These are phyloP conservation scores for Perccottus glenii DNA, from an alignment of 2,113 vertebrate genomes.

Conservation along the genomic window DNA sequence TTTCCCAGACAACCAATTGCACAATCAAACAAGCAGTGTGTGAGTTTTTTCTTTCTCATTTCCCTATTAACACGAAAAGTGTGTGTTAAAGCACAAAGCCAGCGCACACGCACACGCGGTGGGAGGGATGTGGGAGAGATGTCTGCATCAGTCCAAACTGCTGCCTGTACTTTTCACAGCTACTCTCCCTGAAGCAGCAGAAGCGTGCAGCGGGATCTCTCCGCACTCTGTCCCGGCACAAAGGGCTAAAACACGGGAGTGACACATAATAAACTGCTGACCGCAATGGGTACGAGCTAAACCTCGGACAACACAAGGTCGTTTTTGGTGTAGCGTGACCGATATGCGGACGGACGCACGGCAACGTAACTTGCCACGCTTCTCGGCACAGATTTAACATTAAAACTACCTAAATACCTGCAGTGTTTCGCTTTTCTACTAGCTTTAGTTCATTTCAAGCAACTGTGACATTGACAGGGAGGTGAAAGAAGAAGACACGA, in stretches of 20 bases:
- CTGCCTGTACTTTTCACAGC: slow-evolving; percentile 37
- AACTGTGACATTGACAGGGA: slow-evolving; percentile 22
- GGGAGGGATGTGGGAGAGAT: slow-evolving; percentile 25
- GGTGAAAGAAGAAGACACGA: not conserved
- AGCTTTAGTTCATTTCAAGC: slow-evolving; percentile 12
- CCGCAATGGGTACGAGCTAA: slow-evolving; percentile 57
- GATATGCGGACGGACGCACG: slow-evolving; percentile 18
- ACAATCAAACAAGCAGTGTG: too few relatives aligned
- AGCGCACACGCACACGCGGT: not conserved
- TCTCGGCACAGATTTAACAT: slow-evolving; percentile 29
- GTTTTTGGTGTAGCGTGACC: not conserved
- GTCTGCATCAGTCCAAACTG: slow-evolving; percentile 55
- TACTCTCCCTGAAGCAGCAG: slow-evolving; percentile 40
- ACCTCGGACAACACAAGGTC: slow-evolving; percentile 1
- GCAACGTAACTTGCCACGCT: slow-evolving; percentile 19
- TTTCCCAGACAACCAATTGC: too few relatives aligned
- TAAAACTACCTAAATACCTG: slow-evolving; percentile 67
- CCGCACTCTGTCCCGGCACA: slow-evolving; percentile 19
- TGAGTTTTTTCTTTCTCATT: too few relatives aligned
- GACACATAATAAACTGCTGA: slow-evolving; percentile 9
- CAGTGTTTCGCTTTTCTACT: slow-evolving; percentile 32
- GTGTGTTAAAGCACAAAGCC: not conserved
- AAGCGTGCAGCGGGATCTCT: slow-evolving; percentile 30
- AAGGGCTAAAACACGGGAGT: slow-evolving; percentile 7
- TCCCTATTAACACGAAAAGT: not conserved